Base-by-base conservation (phyloP, 1,140 invertebrate genomes). In the Hesperophylax magnus region DNA sequence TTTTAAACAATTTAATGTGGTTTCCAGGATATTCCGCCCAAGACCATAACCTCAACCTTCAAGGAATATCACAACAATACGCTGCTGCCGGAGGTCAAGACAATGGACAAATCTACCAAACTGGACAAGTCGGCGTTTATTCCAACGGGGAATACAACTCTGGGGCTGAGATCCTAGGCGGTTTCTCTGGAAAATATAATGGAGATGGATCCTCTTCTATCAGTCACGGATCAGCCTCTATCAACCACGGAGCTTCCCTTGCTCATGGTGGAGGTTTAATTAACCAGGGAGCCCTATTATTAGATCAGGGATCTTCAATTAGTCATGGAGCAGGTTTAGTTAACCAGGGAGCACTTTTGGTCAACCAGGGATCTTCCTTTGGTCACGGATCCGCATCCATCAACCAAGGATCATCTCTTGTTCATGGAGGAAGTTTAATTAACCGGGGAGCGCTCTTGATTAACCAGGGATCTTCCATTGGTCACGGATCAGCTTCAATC, bases 81-180 rank as follows among this genome's bases (percentile, higher is more conserved):
- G 24, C 17, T 27, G 24, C 61, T 6, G 52, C 17, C 7, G 78
- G 56, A 67, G 56, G 22, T 27, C 58, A 63, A 14, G 71, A 67
- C n/a, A 22, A 52, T 31, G 77, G 77, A 39, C 53, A 60, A 69
- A 54, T 67, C 17, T 78, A 78, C 20, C 77, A 78, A 5, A 58
- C 53, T 34, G 78, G 78, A 79, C 22, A 39, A 34, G 78, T 54
- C 9, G 78, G 56, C 2, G 67, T 39, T 11, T 27, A n/a, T 18
- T 47, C 54, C 15, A 17, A 27, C 3, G 53, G 18, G 18, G 71
- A 61, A 7, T 65, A 75, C 18, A 54, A 34, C 39, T 75, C 71
- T 6, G 78, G 71, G 53, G 15, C 56, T 65, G 58, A 80, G 47
- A 75, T 78, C 15, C 77, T 78, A 1, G 20, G 39, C 39, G 58